These are phyloP conservation scores for Anastrepha ludens DNA, from an alignment of 1,140 invertebrate genomes.

Conservation along the genomic window DNA sequence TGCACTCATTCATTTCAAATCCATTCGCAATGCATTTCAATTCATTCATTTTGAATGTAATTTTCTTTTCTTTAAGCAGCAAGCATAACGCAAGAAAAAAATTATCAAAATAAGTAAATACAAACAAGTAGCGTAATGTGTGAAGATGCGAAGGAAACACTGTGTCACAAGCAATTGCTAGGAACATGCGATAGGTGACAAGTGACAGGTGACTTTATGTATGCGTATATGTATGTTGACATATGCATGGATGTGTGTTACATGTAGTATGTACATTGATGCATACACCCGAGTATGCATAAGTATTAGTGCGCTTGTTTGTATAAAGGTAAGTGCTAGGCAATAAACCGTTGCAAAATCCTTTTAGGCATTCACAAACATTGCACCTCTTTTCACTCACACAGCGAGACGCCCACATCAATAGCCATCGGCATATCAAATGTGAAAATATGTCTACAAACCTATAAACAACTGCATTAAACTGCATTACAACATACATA, in stretches of 20 bases:
- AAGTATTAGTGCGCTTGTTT: background rate
- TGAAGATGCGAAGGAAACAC: background rate
- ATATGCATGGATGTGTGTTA: too few relatives aligned
- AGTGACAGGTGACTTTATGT: too few relatives aligned
- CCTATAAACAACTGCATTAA: too few relatives aligned
- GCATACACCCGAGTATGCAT: too few relatives aligned
- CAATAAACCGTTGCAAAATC: slow-evolving; percentile 37
- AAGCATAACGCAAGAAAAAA: background rate
- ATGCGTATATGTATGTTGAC: too few relatives aligned
- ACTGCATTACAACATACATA: background rate
- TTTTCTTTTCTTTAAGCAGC: slow-evolving; percentile 52
- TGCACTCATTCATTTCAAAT: slow-evolving; percentile 51
- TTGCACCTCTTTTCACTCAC: background rate
- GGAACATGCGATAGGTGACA: slow-evolving; percentile 27
- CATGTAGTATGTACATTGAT: too few relatives aligned
- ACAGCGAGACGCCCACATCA: background rate
- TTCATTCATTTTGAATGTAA: slow-evolving; percentile 56
- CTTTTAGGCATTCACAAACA: slow-evolving; percentile 45
- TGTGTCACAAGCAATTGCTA: background rate
- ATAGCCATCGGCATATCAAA: background rate
- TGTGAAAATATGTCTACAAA: background rate
- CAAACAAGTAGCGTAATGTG: background rate
- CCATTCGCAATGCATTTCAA: slow-evolving; percentile 54
- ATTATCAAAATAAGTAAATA: slow-evolving; percentile 31
- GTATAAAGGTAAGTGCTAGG: background rate